Percentiles rank a stretch among this genome's conserved stretches.
phyloP scores from a whole-genome alignment of 2,113 vertebrate species.

The Sturnira hondurensis region DNA sequence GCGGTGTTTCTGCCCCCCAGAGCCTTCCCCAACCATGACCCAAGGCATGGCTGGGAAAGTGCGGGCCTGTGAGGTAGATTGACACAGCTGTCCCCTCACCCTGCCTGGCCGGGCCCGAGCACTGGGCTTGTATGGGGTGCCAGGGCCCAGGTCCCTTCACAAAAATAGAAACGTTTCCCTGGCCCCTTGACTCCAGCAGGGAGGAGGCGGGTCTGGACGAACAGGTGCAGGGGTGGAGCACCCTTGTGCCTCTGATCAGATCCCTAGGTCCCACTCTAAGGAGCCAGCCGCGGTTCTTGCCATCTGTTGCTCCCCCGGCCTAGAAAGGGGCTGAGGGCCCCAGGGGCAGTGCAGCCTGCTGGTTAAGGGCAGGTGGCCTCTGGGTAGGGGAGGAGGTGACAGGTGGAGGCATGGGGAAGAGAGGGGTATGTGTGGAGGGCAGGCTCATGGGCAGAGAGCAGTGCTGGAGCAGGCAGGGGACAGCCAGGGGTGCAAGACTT shows the following conservation, averaged over 20 bases:
- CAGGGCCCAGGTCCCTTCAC: not conserved
- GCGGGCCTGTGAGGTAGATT: slow-evolving; percentile 63
- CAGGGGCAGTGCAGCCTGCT: not conserved
- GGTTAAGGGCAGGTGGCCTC: not conserved
- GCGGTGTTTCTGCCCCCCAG: not conserved
- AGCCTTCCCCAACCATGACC: not conserved
- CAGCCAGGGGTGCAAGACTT: not conserved
- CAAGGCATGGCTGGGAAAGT: not conserved
- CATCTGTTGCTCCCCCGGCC: not conserved
- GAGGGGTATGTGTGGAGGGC: not conserved
- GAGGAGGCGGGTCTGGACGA: not conserved
- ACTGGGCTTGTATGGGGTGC: not conserved
- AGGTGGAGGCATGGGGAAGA: not conserved
- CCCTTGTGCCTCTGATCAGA: not conserved
- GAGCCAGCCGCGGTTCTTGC: not conserved
- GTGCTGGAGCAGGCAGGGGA: not conserved
- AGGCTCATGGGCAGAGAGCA: not conserved
- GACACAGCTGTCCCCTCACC: slow-evolving; percentile 47
- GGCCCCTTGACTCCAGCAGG: not conserved
- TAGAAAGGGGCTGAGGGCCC: not conserved
- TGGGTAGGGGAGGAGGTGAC: not conserved
- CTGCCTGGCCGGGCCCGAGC: not conserved
- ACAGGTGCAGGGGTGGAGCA: not conserved
- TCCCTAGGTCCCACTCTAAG: not conserved
- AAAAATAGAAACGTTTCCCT: not conserved